A percentile compares a stretch with the other conserved stretches of the same genome.
phyloP scores from a whole-genome alignment of 2,113 vertebrate species.

The Pseudonaja textilis region DNA sequence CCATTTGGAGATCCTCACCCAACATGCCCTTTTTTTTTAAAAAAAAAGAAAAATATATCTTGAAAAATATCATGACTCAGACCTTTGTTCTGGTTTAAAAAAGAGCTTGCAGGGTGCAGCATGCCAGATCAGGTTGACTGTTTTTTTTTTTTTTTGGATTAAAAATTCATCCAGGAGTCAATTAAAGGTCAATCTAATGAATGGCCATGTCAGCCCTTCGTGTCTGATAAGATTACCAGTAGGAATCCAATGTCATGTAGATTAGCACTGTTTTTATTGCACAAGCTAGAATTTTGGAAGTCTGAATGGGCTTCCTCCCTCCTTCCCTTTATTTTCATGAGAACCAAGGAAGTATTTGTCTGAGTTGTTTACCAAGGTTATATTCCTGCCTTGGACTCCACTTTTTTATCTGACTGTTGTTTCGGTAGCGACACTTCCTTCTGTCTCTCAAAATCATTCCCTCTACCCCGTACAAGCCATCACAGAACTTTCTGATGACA shows the following conservation, averaged over 20 bases:
- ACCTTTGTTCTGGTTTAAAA: background rate
- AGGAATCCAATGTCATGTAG: background rate
- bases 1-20: background rate
- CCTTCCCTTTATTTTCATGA: background rate
- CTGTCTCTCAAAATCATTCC: background rate
- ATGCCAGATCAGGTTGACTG: background rate
- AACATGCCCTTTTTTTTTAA: background rate
- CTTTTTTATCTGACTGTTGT: background rate
- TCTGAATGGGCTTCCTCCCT: background rate
- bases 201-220: background rate
- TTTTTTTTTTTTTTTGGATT: background rate
- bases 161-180: background rate
- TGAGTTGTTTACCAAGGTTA: background rate
- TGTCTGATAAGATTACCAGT: background rate
- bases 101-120: background rate
- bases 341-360: background rate
- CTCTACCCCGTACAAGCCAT: background rate
- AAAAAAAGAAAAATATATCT: background rate
- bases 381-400: background rate
- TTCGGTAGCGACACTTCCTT: background rate
- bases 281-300: background rate
- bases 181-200: background rate
- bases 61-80: background rate
- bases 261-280: background rate
- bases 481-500: background rate